Evolutionary conservation across 2,888 invertebrate genomes (phyloP).

Genomic region (Microdon myrmicae): DNA sequence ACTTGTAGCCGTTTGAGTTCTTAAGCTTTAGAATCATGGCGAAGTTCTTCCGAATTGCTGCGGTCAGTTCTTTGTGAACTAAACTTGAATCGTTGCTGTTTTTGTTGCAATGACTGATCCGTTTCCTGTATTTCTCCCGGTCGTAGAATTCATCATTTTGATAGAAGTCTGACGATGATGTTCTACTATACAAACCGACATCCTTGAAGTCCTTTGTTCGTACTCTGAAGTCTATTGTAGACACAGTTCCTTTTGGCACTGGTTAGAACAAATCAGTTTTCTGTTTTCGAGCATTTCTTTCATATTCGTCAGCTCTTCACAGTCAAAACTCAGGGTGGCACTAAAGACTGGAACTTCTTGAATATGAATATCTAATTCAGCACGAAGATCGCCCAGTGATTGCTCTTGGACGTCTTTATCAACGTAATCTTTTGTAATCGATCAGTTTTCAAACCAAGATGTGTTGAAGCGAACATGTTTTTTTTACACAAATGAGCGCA

Average conservation of each 20-base stretch:
- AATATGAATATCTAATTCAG: conserved; percentile 79
- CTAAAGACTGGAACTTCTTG: conserved; percentile 63
- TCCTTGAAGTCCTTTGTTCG: too few relatives aligned
- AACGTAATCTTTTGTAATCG: conserved; percentile 80
- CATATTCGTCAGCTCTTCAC: conserved; percentile 58
- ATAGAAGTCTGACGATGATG: conserved; percentile 65
- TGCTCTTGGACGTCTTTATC: conserved; percentile 84
- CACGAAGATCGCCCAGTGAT: conserved; percentile 96
- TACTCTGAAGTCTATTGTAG: conserved; percentile 20
- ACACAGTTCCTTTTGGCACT: conserved; percentile 55
- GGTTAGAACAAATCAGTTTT: conserved; percentile 57
- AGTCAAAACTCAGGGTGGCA: conserved; percentile 60
- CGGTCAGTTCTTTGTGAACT: conserved; percentile 81
- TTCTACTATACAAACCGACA: too few relatives aligned
- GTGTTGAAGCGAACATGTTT: conserved; percentile 90
- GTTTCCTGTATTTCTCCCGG: conserved; percentile 58
- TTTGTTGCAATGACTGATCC: conserved; percentile 53
- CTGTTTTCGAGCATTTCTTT: conserved; percentile 68
- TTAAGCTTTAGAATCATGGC: conserved; percentile 84
- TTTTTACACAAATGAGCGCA: too few relatives aligned
- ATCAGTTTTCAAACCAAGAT: conserved; percentile 84
- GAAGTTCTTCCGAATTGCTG: conserved; percentile 89
- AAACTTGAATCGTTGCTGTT: conserved; percentile 60
- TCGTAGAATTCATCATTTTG: conserved; percentile 58
- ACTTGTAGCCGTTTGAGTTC: conserved; percentile 65